These are phyloP conservation scores for Crotophaga sulcirostris DNA, from an alignment of 2,113 vertebrate species.

Conservation along the genomic window DNA sequence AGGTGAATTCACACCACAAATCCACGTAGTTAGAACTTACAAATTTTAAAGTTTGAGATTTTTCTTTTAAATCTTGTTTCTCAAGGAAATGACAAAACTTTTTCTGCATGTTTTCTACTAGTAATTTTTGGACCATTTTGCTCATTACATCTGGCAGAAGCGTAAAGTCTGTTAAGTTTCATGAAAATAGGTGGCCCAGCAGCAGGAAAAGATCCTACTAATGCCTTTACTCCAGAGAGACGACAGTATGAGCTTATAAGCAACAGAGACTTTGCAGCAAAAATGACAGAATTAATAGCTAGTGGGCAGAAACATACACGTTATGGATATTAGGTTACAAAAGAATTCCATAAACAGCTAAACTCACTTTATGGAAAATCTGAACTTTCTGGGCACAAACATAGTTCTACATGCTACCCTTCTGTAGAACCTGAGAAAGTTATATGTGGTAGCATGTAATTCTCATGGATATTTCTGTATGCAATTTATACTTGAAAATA, in stretches of 20 bases:
- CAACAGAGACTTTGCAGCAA: not conserved
- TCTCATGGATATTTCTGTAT: not conserved
- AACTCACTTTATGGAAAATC: not conserved
- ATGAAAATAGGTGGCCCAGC: not conserved
- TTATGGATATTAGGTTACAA: not conserved
- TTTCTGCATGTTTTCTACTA: not conserved
- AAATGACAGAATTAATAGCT: not conserved
- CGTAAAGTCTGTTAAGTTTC: not conserved
- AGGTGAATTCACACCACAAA: not conserved
- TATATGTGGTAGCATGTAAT: not conserved
- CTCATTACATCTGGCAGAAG: not conserved
- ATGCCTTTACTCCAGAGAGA: not conserved
- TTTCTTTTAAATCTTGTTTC: not conserved
- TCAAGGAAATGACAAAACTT: not conserved
- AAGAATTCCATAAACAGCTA: not conserved
- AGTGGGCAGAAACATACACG: rapidly evolving
- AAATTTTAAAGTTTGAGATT: not conserved
- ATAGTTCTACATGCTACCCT: not conserved
- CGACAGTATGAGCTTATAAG: not conserved
- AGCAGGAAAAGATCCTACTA: not conserved
- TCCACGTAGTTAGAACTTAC: not conserved
- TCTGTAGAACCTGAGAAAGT: not conserved
- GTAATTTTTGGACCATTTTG: not conserved
- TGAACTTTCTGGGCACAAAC: not conserved
- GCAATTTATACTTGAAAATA: not conserved